Conservation (phyloP, 2,113 vertebrate species). For the Dicrurus megarhynchus region DNA sequence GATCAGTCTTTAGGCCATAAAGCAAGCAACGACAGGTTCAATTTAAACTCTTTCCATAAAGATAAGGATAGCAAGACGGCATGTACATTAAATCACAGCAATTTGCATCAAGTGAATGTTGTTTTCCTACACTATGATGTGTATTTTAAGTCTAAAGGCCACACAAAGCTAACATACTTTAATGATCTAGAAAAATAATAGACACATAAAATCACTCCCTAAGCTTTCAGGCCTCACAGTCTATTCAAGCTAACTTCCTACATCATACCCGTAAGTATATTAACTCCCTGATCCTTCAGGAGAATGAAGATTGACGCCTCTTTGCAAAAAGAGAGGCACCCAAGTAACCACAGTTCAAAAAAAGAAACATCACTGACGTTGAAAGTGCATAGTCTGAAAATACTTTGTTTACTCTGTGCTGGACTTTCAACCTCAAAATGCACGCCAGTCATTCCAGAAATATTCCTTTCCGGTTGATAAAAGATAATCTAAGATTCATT, state of each 20-base stretch:
- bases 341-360: background rate
- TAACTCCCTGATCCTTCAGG: background rate
- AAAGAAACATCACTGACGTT: background rate
- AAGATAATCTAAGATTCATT: background rate
- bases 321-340: background rate
- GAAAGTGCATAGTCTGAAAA: slow-evolving; percentile 14
- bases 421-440: slow-evolving; percentile 33
- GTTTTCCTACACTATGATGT: background rate
- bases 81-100: background rate
- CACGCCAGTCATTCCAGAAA: background rate
- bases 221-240: background rate
- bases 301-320: background rate
- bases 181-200: background rate
- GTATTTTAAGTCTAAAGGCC: background rate
- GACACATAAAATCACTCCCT: background rate
- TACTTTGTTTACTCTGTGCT: slow-evolving; percentile 17
- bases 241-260: background rate
- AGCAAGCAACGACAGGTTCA: background rate
- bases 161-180: background rate
- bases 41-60: background rate
- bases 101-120: background rate
- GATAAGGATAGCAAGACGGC: background rate
- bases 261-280: background rate
- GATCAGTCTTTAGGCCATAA: background rate
- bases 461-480: background rate